These are phyloP conservation scores for Acleris laterana DNA, from an alignment of 2,888 invertebrate genomes.

Conservation along the genomic window DNA sequence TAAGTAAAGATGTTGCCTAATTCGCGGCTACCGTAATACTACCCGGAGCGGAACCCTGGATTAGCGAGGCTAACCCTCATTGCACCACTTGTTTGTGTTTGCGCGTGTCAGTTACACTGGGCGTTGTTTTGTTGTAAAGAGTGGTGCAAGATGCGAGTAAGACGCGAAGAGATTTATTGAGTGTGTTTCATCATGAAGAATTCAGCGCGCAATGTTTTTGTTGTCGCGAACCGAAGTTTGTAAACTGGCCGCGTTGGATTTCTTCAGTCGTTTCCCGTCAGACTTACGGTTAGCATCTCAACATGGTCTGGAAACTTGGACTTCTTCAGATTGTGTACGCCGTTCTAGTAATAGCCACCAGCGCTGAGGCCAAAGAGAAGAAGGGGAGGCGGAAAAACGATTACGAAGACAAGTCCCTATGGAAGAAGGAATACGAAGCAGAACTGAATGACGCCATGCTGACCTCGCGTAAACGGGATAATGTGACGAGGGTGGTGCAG, in stretches of 20 bases:
- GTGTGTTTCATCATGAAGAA: constrained; percentile 6
- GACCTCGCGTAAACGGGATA: constrained; percentile 54
- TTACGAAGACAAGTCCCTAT: constrained; percentile 59
- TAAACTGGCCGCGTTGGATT: constrained; percentile 50
- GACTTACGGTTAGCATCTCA: constrained; percentile 52
- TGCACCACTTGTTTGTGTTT: too few species aligned
- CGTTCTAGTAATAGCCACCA: constrained; percentile 47
- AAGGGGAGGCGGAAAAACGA: constrained; percentile 56
- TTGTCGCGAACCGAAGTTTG: constrained; percentile 53
- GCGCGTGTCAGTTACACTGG: too few species aligned
- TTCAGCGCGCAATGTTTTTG: constrained; percentile 52
- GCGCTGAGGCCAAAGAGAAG: constrained; percentile 49
- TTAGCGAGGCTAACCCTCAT: too few species aligned
- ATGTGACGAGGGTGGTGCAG: constrained; percentile 59
- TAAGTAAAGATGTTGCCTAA: too few species aligned
- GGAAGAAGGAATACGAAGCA: constrained; percentile 76
- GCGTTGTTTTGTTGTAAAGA: not conserved
- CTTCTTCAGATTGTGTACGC: constrained; percentile 48
- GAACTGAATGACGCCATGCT: constrained; percentile 72
- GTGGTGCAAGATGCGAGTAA: not conserved
- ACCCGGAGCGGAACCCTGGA: too few species aligned
- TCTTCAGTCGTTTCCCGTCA: constrained; percentile 52
- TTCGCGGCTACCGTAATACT: too few species aligned
- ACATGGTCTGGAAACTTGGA: constrained; percentile 53
- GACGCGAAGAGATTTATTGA: not conserved